Percentiles rank a stretch among this genome's conserved stretches.
Conservation (phyloP, 2,113 vertebrate species). For the Mustelus asterias region DNA sequence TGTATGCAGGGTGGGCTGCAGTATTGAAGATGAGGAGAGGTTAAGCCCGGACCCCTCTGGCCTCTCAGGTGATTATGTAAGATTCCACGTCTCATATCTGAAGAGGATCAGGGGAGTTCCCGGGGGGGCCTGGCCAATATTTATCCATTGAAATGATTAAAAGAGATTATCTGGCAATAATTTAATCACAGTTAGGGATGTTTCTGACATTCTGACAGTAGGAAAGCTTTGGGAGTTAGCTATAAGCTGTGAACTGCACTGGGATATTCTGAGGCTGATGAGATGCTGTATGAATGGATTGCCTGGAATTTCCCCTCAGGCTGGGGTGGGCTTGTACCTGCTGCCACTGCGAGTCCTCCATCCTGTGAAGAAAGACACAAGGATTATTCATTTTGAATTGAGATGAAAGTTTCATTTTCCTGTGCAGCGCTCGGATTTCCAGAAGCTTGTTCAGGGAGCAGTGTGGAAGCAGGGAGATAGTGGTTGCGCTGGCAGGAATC, state of each 20-base stretch:
- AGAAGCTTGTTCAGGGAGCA: neutral
- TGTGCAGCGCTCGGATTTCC: neutral
- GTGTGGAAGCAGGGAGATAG: no score
- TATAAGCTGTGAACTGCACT: neutral
- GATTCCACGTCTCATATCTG: no score
- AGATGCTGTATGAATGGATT: neutral
- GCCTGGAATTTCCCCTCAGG: neutral
- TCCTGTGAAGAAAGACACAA: neutral
- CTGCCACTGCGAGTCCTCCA: neutral
- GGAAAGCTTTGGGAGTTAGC: no score
- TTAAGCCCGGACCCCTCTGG: neutral
- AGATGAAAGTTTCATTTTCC: neutral
- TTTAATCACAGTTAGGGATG: neutral
- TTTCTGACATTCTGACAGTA: neutral
- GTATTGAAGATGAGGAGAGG: neutral
- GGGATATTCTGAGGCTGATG: neutral
- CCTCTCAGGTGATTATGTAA: neutral
- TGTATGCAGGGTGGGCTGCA: neutral
- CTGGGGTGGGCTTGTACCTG: neutral
- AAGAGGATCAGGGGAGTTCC: neutral
- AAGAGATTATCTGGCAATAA: neutral
- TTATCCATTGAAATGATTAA: neutral
- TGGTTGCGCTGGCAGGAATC: no score
- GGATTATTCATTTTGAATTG: neutral
- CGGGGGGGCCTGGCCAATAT: neutral